Base-by-base conservation (phyloP, 1,140 invertebrate species). In the Drosophila murphyi region DNA sequence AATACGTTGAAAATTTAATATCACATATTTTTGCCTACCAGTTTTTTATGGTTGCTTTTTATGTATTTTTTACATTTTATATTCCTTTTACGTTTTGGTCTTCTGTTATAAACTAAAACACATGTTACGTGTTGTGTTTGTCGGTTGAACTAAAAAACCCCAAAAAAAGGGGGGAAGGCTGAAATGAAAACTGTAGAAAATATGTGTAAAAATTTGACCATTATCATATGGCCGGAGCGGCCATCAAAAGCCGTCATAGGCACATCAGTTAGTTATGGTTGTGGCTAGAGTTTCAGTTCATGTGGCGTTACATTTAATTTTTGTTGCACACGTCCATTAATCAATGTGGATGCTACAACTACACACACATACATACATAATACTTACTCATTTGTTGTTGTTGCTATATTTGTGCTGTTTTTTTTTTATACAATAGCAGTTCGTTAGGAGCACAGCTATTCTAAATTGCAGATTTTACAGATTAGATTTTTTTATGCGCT, bases 271-370 rank as follows among this genome's bases (percentile, higher is more conserved):
- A 60, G 70, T 67, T 75, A 64, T 70, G 39, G 37, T 35, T 73
- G 65, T 52, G 64, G 71, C 55, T 56, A 55, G 60, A 28, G 31
- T 31, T 63, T 71, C 37, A 35, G 32, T 68, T 62, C 63, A 77
- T 73, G 75, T 51, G 75, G 71, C 52, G 47, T 72, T 69, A 59
- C 52, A 77, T 77, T 77, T 75, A 67, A 76, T 73, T 73, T 76
- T 54, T 62, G 37, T 31, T 65, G 50, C 60, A 57, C 61, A 12
- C 10, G 60, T 41, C 60, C 72, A 77, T 77, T 77, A 77, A 77
- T 74, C 75, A 74, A 74, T 60, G 71, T 61, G 20, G 50, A 67
- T 5, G 43, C 50, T 47, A 59, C 37, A 55, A 37, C 20, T 7
- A 52, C 3, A 34, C 34, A 34, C 32, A 8, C 32, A 12, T 43